Evolutionary conservation across 1,140 invertebrate species (phyloP), one percentile per base, ranked within the genome.

Genomic region (Mycetomoellerius zeteki): DNA sequence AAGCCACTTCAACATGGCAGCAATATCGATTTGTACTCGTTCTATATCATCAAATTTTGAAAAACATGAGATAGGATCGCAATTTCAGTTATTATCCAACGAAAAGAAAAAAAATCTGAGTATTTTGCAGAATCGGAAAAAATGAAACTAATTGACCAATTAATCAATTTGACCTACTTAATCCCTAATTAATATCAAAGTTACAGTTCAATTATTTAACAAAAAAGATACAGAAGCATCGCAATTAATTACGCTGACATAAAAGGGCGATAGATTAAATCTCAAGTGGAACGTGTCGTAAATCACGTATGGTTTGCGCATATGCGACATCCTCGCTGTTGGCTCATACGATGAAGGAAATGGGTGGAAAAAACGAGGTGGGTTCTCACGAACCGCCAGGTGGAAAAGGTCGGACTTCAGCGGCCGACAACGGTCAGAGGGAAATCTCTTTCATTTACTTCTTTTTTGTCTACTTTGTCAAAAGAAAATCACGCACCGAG

Each of bases 321-420:
- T 43, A 78, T n/a, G 43, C 21, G 33, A 78, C 50, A 30, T 67
- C 62, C 77, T 37, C 47, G 47, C 37, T 50, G 43, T 65, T 50
- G 76, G 43, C 52, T 54, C 43, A 19, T 47, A 64, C 47, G 62
- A 54, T 19, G 47, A 52, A 62, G 27, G 37, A 73, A 60, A 84
- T 73, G 14, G 19, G n/a, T n/a, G 19, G 24, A 47, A 69, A 82
- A 58, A 73, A 73, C 33, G 69, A 84, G 37, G 37, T 73, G 56
- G 43, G 5, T 64, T 84, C 80, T 75, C 80, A 84, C 80, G 80
- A 81, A 50, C 37, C 33, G 50, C 33, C 24, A 50, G 54, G 54
- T 84, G 69, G 8, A 84, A 84, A 62, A 84, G 80, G 56, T 75
- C 69, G 71, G 33, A 58, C 30, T 27, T 67, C 43, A 47, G 19